Conservation (phyloP, 1,140 invertebrate species). For the Grapholita molesta region DNA sequence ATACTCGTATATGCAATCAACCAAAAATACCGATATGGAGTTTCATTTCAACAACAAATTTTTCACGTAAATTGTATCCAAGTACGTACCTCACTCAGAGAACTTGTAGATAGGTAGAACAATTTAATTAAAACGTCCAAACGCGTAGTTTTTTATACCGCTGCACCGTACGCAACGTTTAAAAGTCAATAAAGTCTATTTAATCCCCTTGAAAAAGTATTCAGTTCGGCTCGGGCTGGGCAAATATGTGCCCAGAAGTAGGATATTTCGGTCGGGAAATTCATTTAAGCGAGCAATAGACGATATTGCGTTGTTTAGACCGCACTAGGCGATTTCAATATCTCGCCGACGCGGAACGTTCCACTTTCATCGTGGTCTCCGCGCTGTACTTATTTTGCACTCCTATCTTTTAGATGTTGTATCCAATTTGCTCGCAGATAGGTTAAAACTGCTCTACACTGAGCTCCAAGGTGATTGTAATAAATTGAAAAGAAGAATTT, state of each 20-base stretch:
- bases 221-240: neutral
- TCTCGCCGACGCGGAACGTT: neutral
- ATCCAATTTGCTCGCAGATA: neutral
- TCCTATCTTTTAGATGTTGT: neutral
- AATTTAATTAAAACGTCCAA: too few species aligned
- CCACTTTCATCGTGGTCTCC: neutral
- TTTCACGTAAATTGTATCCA: too few species aligned
- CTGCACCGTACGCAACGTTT: neutral
- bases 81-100: too few species aligned
- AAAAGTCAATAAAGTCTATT: slow-evolving; percentile 6
- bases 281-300: slow-evolving; percentile 4
- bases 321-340: slow-evolving; percentile 11
- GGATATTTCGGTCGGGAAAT: slow-evolving; percentile 6
- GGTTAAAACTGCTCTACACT: neutral
- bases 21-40: too few species aligned
- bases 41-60: too few species aligned
- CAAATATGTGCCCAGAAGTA: slow-evolving; percentile 17
- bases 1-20: too few species aligned
- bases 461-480: too few species aligned
- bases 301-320: slow-evolving; percentile 16
- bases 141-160: too few species aligned
- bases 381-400: neutral
- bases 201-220: neutral
- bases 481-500: too few species aligned
- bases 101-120: too few species aligned